phyloP scores from a whole-genome alignment of 2,888 invertebrate genomes.

The Hypselothyrea guttata region DNA sequence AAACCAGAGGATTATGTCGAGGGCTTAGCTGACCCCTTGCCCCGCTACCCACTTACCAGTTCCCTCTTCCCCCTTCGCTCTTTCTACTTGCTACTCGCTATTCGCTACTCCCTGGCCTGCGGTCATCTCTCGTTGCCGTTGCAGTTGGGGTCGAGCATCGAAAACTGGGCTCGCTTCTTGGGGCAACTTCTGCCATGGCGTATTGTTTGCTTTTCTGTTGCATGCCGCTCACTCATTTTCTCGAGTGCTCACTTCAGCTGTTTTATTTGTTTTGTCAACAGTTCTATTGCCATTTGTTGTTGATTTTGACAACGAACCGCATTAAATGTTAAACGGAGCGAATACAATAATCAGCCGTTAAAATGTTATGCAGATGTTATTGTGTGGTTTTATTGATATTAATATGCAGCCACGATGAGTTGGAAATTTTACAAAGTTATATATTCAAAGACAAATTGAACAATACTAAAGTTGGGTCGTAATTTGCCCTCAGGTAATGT shows the following conservation, averaged over 20 bases:
- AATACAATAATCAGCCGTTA: conserved; percentile 24
- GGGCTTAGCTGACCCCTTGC: conserved; percentile 38
- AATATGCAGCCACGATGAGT: no score
- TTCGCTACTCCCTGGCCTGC: conserved; percentile 11
- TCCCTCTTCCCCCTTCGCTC: not conserved
- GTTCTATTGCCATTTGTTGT: conserved; percentile 59
- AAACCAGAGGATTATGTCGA: conserved; percentile 45
- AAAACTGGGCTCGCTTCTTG: conserved; percentile 38
- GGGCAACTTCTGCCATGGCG: conserved; percentile 11
- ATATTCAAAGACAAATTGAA: no score
- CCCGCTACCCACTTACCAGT: not conserved
- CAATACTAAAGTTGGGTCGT: no score
- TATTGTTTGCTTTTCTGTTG: conserved; percentile 36
- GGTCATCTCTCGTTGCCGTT: conserved; percentile 49
- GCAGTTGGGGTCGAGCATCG: conserved; percentile 6
- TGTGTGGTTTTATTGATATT: no score
- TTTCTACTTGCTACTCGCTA: not conserved
- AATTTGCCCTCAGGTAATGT: no score
- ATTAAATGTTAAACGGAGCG: conserved; percentile 31
- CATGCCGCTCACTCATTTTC: conserved; percentile 47
- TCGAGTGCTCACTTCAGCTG: conserved; percentile 47
- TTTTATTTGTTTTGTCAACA: no score
- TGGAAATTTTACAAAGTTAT: no score
- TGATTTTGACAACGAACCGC: conserved; percentile 32
- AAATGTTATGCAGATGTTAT: no score